Percentiles rank a stretch among this genome's conserved stretches.
phyloP scores from a whole-genome alignment of 35 echinoderm and acorn worm species.

The Apostichopus parvimensis region DNA sequence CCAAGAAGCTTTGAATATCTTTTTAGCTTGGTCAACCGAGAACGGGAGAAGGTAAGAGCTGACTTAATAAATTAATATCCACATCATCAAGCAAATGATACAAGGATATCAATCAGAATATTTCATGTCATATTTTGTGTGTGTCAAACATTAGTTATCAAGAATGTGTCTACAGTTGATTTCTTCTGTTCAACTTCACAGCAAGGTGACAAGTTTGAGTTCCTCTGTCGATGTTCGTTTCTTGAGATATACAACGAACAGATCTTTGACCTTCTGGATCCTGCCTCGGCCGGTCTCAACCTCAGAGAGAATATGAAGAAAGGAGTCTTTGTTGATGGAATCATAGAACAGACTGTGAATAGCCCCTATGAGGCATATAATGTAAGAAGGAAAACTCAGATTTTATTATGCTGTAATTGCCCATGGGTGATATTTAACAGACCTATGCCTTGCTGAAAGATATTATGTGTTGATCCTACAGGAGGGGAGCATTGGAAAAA shows the following conservation, averaged over 20 bases:
- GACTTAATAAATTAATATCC: no score
- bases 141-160: no score
- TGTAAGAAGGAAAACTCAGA: constrained; percentile 36
- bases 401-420: no score
- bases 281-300: constrained; percentile 74
- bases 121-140: no score
- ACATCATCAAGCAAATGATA: no score
- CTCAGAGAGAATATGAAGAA: constrained; percentile 93
- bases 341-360: constrained; percentile 73
- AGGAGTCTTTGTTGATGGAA: constrained; percentile 95
- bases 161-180: no score
- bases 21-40: constrained; percentile 87
- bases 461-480: no score
- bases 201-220: constrained; percentile 91
- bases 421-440: no score
- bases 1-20: constrained; percentile 96
- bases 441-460: no score
- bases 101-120: no score
- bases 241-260: constrained; percentile 95
- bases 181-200: constrained; percentile 26
- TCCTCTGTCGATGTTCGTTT: constrained; percentile 81
- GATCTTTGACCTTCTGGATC: constrained; percentile 85
- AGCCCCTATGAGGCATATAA: constrained; percentile 82
- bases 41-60: constrained; percentile 76
- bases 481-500: not conserved